Evolutionary conservation across 2,888 invertebrate genomes (phyloP).

Genomic region (Agapetus fuscipes): DNA sequence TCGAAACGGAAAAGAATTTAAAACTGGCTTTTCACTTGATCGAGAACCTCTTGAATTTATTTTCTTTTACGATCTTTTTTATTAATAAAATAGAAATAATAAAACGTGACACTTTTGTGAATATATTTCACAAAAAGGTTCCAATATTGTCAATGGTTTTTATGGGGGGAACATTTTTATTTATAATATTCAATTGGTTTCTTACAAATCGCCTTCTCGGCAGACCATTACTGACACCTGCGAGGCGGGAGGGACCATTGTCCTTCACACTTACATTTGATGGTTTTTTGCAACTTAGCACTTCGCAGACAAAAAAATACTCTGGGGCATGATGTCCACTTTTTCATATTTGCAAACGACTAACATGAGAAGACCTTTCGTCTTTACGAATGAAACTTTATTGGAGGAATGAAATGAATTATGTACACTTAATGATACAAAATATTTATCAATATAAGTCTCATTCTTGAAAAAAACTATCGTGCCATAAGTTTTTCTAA

Average conservation of each 20-base stretch:
- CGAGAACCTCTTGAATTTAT: not conserved
- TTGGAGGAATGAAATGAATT: not conserved
- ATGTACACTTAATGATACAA: not conserved
- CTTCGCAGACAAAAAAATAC: not conserved
- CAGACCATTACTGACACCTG: constrained; percentile 17
- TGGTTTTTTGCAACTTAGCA: constrained; percentile 1
- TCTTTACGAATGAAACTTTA: not conserved
- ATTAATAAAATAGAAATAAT: no score
- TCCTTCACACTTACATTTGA: constrained; percentile 8
- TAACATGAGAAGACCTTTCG: no score
- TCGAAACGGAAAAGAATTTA: not conserved
- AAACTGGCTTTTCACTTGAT: not conserved
- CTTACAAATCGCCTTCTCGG: constrained; percentile 16
- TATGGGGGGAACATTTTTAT: constrained; percentile 5
- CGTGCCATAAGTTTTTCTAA: no score
- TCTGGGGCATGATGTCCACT: no score
- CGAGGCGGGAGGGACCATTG: constrained; percentile 3
- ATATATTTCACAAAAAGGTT: not conserved
- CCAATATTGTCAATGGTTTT: not conserved
- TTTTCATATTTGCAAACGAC: no score
- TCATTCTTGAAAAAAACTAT: no score
- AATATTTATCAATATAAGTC: no score
- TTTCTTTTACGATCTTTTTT: no score
- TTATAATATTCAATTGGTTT: constrained; percentile 16
- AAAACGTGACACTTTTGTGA: no score